These are phyloP conservation scores for Parapsyche elsis DNA, from an alignment of 1,140 invertebrate genomes.

Conservation along the genomic window DNA sequence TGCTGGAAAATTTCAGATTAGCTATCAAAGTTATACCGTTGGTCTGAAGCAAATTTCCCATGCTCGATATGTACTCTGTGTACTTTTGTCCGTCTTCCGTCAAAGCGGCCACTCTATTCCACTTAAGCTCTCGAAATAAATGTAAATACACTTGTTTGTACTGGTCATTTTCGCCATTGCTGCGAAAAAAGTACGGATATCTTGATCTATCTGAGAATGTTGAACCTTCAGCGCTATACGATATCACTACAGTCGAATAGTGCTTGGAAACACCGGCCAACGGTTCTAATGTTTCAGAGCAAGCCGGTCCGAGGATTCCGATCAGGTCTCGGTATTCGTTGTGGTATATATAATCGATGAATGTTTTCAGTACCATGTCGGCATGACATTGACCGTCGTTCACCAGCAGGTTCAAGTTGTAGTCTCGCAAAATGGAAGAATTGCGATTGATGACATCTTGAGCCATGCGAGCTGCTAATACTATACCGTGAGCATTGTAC, in stretches of 20 bases:
- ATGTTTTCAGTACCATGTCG: slow-evolving; percentile 82
- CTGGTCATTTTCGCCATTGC: slow-evolving; percentile 83
- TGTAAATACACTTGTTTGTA: slow-evolving; percentile 78
- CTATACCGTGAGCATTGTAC: slow-evolving; percentile 73
- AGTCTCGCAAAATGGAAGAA: slow-evolving; percentile 70
- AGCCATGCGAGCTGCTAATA: slow-evolving; percentile 75
- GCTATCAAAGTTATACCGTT: slow-evolving; percentile 75
- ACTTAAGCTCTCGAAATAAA: slow-evolving; percentile 74
- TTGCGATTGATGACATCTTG: slow-evolving; percentile 75
- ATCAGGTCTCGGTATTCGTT: slow-evolving; percentile 69
- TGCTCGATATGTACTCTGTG: slow-evolving; percentile 79
- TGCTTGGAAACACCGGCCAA: slow-evolving; percentile 83
- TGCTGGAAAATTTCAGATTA: slow-evolving; percentile 77
- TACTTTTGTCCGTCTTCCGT: slow-evolving; percentile 86
- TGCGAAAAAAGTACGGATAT: slow-evolving; percentile 87
- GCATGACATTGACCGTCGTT: slow-evolving; percentile 79
- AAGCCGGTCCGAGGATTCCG: slow-evolving; percentile 85
- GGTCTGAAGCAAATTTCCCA: slow-evolving; percentile 73
- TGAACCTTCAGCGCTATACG: slow-evolving; percentile 84
- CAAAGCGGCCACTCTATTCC: slow-evolving; percentile 78
- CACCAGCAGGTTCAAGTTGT: slow-evolving; percentile 71
- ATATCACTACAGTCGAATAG: slow-evolving; percentile 81
- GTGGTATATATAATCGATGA: slow-evolving; percentile 78
- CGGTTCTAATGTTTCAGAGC: slow-evolving; percentile 86
- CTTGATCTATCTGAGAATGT: slow-evolving; percentile 75